These are phyloP conservation scores for Anorthoa munda DNA, from an alignment of 2,888 invertebrate genomes.

Conservation along the genomic window DNA sequence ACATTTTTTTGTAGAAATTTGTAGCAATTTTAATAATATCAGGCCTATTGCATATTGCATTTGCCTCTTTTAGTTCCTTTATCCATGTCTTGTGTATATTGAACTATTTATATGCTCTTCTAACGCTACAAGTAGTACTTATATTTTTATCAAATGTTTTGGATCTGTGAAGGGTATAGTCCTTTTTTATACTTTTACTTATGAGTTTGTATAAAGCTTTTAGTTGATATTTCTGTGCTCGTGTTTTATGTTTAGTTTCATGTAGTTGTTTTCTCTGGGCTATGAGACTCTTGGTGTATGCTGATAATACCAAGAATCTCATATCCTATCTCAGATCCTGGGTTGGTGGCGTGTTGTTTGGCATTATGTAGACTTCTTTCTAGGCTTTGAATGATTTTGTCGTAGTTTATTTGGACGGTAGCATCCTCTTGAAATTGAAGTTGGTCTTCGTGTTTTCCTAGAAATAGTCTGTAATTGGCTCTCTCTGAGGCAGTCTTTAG, in stretches of 20 bases:
- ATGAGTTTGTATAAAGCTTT: slow-evolving; percentile 7
- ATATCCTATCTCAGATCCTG: no score
- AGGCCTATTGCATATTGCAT: no score
- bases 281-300: neutral
- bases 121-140: neutral
- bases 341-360: neutral
- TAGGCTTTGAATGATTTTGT: neutral
- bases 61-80: no score
- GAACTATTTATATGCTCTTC: neutral
- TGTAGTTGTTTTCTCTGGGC: neutral
- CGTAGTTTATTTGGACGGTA: neutral
- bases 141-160: neutral
- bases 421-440: neutral
- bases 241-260: neutral
- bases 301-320: neutral
- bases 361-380: neutral
- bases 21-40: no score
- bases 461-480: neutral
- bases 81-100: neutral
- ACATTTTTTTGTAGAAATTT: neutral
- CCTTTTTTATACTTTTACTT: neutral
- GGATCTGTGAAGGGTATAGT: neutral
- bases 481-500: neutral
- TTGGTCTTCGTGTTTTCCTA: neutral
- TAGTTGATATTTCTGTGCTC: neutral